Conservation (phyloP, 2,113 vertebrate species). For the Gulo gulo region DNA sequence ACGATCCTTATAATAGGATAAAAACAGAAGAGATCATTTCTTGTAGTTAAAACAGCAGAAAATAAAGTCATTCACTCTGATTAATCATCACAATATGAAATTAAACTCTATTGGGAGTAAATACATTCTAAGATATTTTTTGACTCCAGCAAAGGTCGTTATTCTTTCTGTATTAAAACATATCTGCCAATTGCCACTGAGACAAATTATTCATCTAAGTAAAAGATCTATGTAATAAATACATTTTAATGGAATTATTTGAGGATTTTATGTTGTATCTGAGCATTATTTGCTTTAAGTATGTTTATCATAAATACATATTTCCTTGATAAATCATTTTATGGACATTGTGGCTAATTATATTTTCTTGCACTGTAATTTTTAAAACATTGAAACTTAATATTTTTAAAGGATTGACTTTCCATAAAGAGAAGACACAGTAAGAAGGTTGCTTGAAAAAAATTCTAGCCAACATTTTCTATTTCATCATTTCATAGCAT, state of each 20-base stretch:
- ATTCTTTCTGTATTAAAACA: slow-evolving; percentile 50
- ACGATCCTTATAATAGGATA: slow-evolving; percentile 87
- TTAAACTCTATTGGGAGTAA: slow-evolving; percentile 77
- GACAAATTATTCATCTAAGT: background rate
- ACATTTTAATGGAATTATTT: slow-evolving; percentile 9
- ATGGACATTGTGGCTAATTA: background rate
- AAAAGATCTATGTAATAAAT: background rate
- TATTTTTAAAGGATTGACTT: background rate
- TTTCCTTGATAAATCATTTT: background rate
- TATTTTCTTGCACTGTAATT: background rate
- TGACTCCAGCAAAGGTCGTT: slow-evolving; percentile 59
- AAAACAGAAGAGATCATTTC: slow-evolving; percentile 86
- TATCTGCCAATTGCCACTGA: slow-evolving; percentile 37
- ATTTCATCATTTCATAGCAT: background rate
- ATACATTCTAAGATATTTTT: slow-evolving; percentile 59
- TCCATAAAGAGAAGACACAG: background rate
- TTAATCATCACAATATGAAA: slow-evolving; percentile 86
- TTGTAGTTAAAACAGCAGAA: slow-evolving; percentile 88
- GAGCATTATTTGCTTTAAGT: background rate
- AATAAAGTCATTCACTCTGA: slow-evolving; percentile 85
- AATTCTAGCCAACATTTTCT: background rate
- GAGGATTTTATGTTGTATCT: background rate
- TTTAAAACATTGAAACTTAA: slow-evolving; percentile 17
- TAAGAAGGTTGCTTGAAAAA: background rate
- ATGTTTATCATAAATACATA: background rate